Evolutionary conservation across 1,140 invertebrate species (phyloP).

Genomic region (Pseudomyrmex pallidus): DNA sequence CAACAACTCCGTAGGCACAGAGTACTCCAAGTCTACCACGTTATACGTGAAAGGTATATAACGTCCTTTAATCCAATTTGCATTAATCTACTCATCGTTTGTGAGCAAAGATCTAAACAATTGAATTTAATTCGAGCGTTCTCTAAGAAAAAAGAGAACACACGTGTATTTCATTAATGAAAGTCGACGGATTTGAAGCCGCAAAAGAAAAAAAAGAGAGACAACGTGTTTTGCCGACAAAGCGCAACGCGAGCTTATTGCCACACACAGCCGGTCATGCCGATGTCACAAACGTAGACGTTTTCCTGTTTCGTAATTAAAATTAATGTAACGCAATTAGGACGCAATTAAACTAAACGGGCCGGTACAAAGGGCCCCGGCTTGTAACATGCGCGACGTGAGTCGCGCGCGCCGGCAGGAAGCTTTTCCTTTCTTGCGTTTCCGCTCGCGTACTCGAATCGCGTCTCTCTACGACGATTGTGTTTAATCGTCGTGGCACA

Average conservation of each 20-base stretch:
- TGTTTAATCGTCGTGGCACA: constrained; percentile 39
- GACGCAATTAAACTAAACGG: constrained; percentile 67
- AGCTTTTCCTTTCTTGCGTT: constrained; percentile 42
- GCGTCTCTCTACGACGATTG: neutral
- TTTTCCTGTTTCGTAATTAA: constrained; percentile 68
- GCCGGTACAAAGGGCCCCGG: constrained; percentile 63
- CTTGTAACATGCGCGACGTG: neutral
- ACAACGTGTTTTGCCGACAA: constrained; percentile 1
- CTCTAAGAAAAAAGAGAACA: neutral
- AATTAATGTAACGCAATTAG: constrained; percentile 71
- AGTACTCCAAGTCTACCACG: constrained; percentile 95
- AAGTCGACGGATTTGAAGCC: neutral
- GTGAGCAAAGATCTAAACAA: no score
- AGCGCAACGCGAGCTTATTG: constrained; percentile 29
- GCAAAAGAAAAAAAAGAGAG: neutral
- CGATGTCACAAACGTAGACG: constrained; percentile 41
- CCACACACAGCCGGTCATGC: neutral
- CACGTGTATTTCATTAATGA: neutral
- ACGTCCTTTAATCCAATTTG: constrained; percentile 54
- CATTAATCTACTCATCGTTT: neutral
- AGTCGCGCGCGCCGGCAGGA: constrained; percentile 38
- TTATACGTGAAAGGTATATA: constrained; percentile 96
- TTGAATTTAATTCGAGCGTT: neutral
- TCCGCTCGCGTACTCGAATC: neutral
- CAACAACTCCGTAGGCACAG: constrained; percentile 95